Conservation (phyloP, 1,140 invertebrate species). For the Cotesia vestalis region DNA sequence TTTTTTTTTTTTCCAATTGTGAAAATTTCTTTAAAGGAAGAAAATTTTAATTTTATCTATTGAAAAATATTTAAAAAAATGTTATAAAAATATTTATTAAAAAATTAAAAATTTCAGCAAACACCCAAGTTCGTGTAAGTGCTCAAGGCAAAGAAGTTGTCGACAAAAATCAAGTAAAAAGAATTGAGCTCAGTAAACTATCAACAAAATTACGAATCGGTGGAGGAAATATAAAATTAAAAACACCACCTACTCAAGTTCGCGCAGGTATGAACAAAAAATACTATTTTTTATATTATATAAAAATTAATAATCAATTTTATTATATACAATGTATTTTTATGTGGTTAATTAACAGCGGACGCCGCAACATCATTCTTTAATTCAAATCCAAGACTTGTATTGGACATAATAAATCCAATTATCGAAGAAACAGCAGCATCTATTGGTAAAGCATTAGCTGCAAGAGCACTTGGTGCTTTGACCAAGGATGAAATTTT, state of each 20-base stretch:
- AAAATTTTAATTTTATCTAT: too few species aligned
- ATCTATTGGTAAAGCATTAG: constrained; percentile 69
- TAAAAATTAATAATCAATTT: background rate
- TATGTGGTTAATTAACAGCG: constrained; percentile 61
- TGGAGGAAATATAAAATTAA: constrained; percentile 69
- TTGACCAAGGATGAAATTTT: constrained; percentile 70
- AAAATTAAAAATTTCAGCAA: constrained; percentile 56
- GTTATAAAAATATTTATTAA: too few species aligned
- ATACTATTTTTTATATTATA: background rate
- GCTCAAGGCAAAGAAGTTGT: constrained; percentile 68
- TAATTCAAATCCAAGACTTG: constrained; percentile 74
- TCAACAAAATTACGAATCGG: constrained; percentile 71
- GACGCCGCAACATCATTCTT: constrained; percentile 72
- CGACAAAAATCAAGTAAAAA: constrained; percentile 69
- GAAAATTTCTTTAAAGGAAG: too few species aligned
- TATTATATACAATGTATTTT: constrained; percentile 11
- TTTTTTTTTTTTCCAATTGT: too few species aligned
- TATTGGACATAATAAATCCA: constrained; percentile 76
- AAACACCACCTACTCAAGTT: constrained; percentile 55
- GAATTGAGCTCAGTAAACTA: constrained; percentile 70
- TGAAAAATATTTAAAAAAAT: too few species aligned
- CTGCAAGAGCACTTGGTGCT: constrained; percentile 68
- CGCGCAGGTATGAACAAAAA: constrained; percentile 58
- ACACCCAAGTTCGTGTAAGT: constrained; percentile 66
- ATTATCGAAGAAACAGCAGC: constrained; percentile 75